phyloP scores from a whole-genome alignment of 2,888 invertebrate genomes.

The Drosophila dives region DNA sequence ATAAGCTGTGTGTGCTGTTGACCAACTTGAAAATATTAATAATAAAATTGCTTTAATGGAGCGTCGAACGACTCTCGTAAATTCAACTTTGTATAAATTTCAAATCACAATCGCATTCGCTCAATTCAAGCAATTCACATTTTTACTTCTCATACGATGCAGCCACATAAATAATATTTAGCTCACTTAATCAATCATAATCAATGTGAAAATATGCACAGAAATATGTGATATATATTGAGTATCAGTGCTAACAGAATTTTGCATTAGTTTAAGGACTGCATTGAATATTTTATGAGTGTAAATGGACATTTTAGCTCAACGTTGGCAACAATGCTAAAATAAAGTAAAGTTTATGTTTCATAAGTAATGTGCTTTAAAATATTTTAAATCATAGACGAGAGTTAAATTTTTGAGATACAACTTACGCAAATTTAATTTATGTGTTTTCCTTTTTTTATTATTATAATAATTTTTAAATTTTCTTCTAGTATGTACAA shows the following conservation, averaged over 20 bases:
- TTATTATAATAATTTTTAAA: background rate
- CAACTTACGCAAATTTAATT: background rate
- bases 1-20: slow-evolving; percentile 17
- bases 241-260: slow-evolving; percentile 28
- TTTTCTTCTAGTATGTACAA: background rate
- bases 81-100: slow-evolving; percentile 68
- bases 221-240: background rate
- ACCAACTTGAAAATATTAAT: slow-evolving; percentile 65
- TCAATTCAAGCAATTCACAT: slow-evolving; percentile 12
- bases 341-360: background rate
- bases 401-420: background rate
- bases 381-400: background rate
- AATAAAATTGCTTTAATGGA: slow-evolving; percentile 72
- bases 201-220: slow-evolving; percentile 51
- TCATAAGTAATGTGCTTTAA: background rate
- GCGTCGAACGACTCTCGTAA: slow-evolving; percentile 57
- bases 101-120: slow-evolving; percentile 35
- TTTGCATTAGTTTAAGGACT: slow-evolving; percentile 25
- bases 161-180: slow-evolving; percentile 57
- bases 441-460: background rate
- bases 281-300: slow-evolving; percentile 1
- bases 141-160: background rate
- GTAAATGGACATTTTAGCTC: background rate
- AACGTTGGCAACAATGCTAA: background rate
- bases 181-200: slow-evolving; percentile 70